Evolutionary conservation across 2,113 vertebrate species (phyloP).

Genomic region (Glareola pratincola): DNA sequence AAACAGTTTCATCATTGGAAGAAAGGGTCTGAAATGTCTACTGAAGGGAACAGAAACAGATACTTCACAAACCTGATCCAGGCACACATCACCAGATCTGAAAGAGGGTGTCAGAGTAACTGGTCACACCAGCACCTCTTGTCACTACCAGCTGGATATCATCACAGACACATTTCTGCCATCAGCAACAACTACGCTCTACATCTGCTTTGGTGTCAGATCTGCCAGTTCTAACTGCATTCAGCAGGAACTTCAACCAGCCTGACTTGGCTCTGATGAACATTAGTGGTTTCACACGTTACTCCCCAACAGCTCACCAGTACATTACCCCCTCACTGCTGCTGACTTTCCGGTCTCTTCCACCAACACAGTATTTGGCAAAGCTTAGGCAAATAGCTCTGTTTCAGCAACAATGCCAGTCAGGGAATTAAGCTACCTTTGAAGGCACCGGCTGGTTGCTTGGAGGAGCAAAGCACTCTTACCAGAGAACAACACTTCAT

Average conservation of each 20-base stretch:
- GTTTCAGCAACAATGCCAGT: background rate
- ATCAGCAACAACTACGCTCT: background rate
- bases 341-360: background rate
- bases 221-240: background rate
- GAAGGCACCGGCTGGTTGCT: background rate
- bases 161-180: background rate
- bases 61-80: background rate
- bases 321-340: accelerated
- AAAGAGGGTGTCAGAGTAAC: background rate
- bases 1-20: background rate
- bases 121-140: background rate
- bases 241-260: background rate
- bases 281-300: background rate
- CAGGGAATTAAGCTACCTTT: background rate
- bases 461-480: background rate
- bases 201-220: background rate
- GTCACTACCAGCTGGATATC: background rate
- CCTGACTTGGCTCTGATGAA: background rate
- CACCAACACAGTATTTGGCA: background rate
- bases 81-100: background rate
- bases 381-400: background rate
- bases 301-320: background rate
- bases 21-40: background rate
- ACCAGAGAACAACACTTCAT: background rate
- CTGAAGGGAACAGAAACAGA: background rate